phyloP scores from a whole-genome alignment of 2,113 vertebrate genomes.

The Varanus komodoensis region DNA sequence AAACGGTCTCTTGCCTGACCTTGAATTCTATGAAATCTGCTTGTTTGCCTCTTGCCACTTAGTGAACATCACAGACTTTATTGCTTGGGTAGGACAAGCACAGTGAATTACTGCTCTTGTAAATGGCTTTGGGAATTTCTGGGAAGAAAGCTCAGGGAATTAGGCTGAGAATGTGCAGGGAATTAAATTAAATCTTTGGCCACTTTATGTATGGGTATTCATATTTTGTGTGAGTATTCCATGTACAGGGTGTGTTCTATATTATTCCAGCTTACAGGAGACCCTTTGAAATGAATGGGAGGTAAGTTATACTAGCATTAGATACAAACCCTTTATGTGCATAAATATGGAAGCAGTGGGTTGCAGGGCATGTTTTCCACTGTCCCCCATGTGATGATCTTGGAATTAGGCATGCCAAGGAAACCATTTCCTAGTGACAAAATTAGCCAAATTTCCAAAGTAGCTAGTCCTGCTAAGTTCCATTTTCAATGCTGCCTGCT shows the following conservation, averaged over 20 bases:
- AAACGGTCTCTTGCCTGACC: slow-evolving; percentile 2
- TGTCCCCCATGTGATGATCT: not conserved
- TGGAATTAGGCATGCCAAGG: too few species aligned
- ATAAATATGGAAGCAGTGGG: not conserved
- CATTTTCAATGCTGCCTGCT: not conserved
- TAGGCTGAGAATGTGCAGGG: not conserved
- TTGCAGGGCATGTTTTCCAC: not conserved
- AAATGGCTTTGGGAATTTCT: slow-evolving; percentile 33
- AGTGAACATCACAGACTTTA: slow-evolving; percentile 27
- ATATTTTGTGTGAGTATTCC: not conserved
- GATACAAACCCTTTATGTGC: too few species aligned
- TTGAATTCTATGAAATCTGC: slow-evolving; percentile 28
- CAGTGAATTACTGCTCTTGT: slow-evolving; percentile 34
- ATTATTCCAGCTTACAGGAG: too few species aligned
- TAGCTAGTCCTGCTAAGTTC: too few species aligned
- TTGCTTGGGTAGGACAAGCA: slow-evolving; percentile 19
- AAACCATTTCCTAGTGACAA: not conserved
- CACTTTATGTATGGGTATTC: not conserved
- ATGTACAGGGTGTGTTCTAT: too few species aligned
- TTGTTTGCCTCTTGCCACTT: slow-evolving; percentile 30
- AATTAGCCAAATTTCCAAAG: not conserved
- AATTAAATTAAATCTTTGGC: not conserved
- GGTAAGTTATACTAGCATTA: too few species aligned
- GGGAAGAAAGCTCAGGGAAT: slow-evolving; percentile 6
- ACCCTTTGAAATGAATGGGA: too few species aligned